Evolutionary conservation across 2,888 invertebrate species (phyloP).

Genomic region (Dryomyza anilis): DNA sequence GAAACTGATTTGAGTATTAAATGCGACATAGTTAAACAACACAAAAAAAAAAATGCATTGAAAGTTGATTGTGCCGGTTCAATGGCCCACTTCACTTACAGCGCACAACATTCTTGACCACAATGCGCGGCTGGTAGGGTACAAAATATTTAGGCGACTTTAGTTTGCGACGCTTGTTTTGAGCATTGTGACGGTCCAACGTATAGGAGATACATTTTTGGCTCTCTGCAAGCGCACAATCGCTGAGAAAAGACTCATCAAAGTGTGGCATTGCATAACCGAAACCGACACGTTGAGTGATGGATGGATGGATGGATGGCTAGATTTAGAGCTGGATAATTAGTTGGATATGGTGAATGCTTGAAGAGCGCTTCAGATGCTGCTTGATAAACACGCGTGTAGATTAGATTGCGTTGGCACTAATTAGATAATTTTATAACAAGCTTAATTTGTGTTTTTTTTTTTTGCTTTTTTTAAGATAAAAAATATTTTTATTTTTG

Average conservation of each 20-base stretch:
- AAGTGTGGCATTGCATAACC: conserved; percentile 59
- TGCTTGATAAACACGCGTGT: neutral
- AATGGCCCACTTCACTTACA: conserved; percentile 46
- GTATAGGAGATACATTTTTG: conserved; percentile 53
- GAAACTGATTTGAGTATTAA: too few relatives aligned
- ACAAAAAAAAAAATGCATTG: too few relatives aligned
- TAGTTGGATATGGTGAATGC: neutral
- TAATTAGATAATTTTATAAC: conserved; percentile 3
- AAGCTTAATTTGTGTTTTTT: neutral
- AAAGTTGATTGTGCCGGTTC: too few relatives aligned
- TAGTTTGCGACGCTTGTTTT: conserved; percentile 46
- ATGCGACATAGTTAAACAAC: too few relatives aligned
- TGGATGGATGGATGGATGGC: too few relatives aligned
- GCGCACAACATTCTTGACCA: conserved; percentile 51
- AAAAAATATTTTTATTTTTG: neutral
- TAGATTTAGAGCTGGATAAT: too few relatives aligned
- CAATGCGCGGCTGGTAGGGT: conserved; percentile 40
- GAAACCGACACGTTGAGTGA: too few relatives aligned
- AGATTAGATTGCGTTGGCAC: neutral
- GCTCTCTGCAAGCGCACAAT: conserved; percentile 53
- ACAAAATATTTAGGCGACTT: conserved; percentile 46
- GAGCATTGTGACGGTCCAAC: conserved; percentile 35
- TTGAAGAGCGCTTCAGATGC: neutral
- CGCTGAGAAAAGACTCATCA: conserved; percentile 58
- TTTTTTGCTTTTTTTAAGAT: neutral